Evolutionary conservation across 2,113 vertebrate species (phyloP).

Genomic region (Urocitellus parryii): DNA sequence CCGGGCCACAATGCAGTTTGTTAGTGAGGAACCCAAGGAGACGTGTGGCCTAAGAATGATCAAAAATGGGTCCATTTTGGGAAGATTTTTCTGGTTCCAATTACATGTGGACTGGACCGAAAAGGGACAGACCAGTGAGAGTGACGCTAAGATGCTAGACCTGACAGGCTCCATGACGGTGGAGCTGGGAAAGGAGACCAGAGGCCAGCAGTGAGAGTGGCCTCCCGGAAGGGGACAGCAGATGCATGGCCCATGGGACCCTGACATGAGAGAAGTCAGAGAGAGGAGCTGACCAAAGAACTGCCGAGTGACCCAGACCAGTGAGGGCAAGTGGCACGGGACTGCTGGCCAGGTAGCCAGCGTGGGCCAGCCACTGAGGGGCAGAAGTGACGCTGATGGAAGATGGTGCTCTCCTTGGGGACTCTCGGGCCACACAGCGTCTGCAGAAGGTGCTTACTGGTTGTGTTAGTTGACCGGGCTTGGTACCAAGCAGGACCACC

Average conservation of each 20-base stretch:
- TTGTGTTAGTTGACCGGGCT: background rate
- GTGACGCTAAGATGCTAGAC: background rate
- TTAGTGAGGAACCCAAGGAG: background rate
- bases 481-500: background rate
- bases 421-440: background rate
- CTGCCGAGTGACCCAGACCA: accelerated
- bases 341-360: background rate
- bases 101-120: background rate
- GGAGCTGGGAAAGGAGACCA: background rate
- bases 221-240: background rate
- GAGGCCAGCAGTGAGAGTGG: background rate
- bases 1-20: background rate
- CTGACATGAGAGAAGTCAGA: constrained; percentile 7
- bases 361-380: background rate
- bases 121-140: background rate
- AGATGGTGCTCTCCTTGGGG: background rate
- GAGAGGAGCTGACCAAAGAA: background rate
- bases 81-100: background rate
- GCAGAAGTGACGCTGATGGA: background rate
- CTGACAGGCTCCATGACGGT: background rate
- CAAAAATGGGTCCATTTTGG: background rate
- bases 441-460: background rate
- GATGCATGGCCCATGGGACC: background rate
- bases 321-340: background rate
- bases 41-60: background rate